Base-by-base conservation (phyloP, 2,888 invertebrate species). In the Catocala fraxini region DNA sequence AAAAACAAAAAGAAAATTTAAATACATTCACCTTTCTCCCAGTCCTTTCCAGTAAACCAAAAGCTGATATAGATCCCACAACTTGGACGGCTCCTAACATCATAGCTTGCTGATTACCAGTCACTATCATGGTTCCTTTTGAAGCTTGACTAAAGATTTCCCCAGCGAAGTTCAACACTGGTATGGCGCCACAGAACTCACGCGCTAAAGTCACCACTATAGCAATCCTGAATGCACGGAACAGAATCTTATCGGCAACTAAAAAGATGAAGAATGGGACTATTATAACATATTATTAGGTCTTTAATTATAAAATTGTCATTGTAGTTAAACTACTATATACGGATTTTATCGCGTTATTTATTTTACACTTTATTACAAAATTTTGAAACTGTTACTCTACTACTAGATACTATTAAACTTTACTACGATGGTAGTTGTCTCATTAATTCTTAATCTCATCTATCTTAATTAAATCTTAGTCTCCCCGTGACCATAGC, bases 71-170 rank as follows among this genome's bases (percentile, higher is more conserved):
- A 0, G 93, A 89, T 0, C 93, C 93, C 0, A 84, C 68, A 0
- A 93, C 91, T 59, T 93, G 93, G 0, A 93, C 89, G 0, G 80
- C 83, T 3, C 93, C 93, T 10, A 93, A 78, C 81, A 90, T 75
- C 89, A 93, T 93, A 0, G 93, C 92, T 56, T 93, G 93, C 67
- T 93, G 90, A 67, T 93, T 93, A 0, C 93, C 88, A 35, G 87
- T 87, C 12, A 93, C 66, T 0, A 86, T 59, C 6, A 90, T 59
- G 0, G 84, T 69, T 0, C 86, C 89, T 43, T 84, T 71, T 0
- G 91, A 87, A 0, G 93, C 85, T 59, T 83, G 77, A 0, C 71
- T 67, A 73, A 93, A 93, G 51, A 93, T 93, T 48, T 92, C 89
- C 0, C 92, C 91, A 67, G 93, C 93, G 25, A 91, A 93, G 73